Base-by-base conservation (phyloP, 1,140 invertebrate species). In the Caenorhabditis latens region DNA sequence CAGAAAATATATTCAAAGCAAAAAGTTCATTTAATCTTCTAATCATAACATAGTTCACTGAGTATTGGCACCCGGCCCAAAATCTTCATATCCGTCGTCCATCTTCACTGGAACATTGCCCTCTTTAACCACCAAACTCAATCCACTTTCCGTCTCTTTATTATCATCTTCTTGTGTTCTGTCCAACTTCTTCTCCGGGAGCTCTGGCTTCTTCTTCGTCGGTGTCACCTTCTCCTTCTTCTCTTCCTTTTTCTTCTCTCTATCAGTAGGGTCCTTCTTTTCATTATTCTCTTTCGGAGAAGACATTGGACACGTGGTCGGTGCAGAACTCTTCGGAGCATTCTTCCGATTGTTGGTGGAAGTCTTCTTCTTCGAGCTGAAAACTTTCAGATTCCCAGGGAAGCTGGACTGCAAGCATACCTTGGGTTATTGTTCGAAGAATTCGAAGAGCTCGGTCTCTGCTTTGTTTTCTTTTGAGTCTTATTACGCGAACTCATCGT, bases 31-130 rank as follows among this genome's bases (percentile, higher is more conserved):
- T 58, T 16, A 53, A 53, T 50, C 11, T 53, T 16, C 16, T 8
- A n/a, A 8, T 19, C 8, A 58, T 21, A 58, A 21, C 16, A 13
- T 16, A 58, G n/a, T n/a, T 58, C 57, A 58, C 57, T 58, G 57
- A n/a, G 21, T 19, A 50, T 79, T 79, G 46, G 46, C 71, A 53
- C 71, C 71, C 3, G 71, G 71, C 11, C 71, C 71, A 24, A 79
- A 79, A 50, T 79, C 71, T 32, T 79, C 71, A 24, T 79, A 79
- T 79, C 71, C 71, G 32, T 79, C 71, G 42, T 79, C 71, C 71
- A 79, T 79, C 50, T 79, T 79, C 1, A 40, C 46, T 19, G 71
- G 71, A 24, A 14, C 46, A 13, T 79, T 79, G 4, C 16, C 71
- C 11, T 79, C 71, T 32, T 79, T 79, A 4, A 79, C 40, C 14